Evolutionary conservation across 1,140 invertebrate genomes (phyloP).

Genomic region (Ceratoteleas bidentatus): DNA sequence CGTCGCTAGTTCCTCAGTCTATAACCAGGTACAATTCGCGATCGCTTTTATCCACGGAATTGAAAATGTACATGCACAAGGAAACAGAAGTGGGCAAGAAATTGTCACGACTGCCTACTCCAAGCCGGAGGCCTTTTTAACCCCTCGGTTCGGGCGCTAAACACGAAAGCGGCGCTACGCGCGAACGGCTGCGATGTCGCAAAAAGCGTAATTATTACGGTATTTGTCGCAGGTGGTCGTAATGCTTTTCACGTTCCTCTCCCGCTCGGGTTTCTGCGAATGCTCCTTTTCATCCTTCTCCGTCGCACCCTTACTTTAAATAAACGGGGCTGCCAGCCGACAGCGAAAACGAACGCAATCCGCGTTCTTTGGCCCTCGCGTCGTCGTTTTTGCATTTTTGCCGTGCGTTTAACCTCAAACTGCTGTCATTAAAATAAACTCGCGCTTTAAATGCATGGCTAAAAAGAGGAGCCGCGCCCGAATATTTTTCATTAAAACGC

Average conservation of each 20-base stretch:
- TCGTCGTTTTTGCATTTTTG: slow-evolving; percentile 40
- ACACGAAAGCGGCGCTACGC: too few relatives aligned
- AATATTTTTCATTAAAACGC: slow-evolving; percentile 27
- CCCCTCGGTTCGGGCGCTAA: too few relatives aligned
- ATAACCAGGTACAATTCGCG: too few relatives aligned
- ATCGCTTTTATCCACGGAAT: too few relatives aligned
- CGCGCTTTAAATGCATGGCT: slow-evolving; percentile 40
- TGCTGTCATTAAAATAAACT: slow-evolving; percentile 53
- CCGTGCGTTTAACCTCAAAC: slow-evolving; percentile 50
- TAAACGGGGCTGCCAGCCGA: slow-evolving; percentile 45
- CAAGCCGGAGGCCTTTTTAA: too few relatives aligned
- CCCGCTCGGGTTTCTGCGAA: slow-evolving; percentile 53
- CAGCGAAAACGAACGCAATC: slow-evolving; percentile 59
- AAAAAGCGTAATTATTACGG: too few relatives aligned
- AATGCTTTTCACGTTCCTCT: slow-evolving; percentile 70
- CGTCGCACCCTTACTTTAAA: slow-evolving; percentile 63
- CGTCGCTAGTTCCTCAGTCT: too few relatives aligned
- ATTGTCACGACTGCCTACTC: too few relatives aligned
- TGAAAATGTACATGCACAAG: too few relatives aligned
- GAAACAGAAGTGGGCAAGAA: too few relatives aligned
- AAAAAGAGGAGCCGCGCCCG: slow-evolving; percentile 20
- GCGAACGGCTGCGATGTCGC: too few relatives aligned
- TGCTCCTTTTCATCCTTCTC: slow-evolving; percentile 67
- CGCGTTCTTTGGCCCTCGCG: slow-evolving; percentile 43
- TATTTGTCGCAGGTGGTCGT: too few relatives aligned